Base-by-base conservation (phyloP, 2,797 vertebrate species). In the Coccyzus lansbergi region DNA sequence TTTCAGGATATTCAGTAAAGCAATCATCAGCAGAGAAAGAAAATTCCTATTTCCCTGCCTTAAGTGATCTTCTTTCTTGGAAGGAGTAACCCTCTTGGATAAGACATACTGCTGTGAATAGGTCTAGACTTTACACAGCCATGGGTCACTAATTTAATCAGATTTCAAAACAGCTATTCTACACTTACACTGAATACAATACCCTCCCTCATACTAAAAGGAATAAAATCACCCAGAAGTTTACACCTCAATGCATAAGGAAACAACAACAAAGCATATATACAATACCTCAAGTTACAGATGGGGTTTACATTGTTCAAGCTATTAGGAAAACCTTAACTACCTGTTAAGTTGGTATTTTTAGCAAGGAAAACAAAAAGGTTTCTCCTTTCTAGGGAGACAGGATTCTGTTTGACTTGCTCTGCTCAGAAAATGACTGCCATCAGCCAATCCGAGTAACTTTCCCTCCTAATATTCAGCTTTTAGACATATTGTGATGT, bases 71-170 rank as follows among this genome's bases (percentile, higher is more conserved):
- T 68, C 76, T 71, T 92, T 90, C 82, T 85, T 75, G 52, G 72
- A 67, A 93, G 86, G 70, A 90, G 68, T 88, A 93, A 86, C 77
- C 26, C 49, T 74, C 78, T 55, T 88, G 74, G 79, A 83, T 87
- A 94, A 96, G 85, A 92, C 93, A 91, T 65, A 77, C 53, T 94
- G 65, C 83, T 92, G 76, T 95, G 93, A 97, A 97, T 96, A 93
- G 91, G 95, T 94, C 96, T 96, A 97, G 96, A 97, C 97, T 96
- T 96, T 95, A 94, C 93, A 96, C 87, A 94, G 97, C 93, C 93
- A 97, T 88, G 96, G 94, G 93, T 97, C 96, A 96, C 91, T 96
- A 97, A 97, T 96, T 96, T 95, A 97, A 97, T 97, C 97, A 97
- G 91, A 94, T 97, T 97, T 97, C 94, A 96, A 97, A 96, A 96